Conservation (phyloP, 2,113 vertebrate genomes). For the Hassar affinis region DNA sequence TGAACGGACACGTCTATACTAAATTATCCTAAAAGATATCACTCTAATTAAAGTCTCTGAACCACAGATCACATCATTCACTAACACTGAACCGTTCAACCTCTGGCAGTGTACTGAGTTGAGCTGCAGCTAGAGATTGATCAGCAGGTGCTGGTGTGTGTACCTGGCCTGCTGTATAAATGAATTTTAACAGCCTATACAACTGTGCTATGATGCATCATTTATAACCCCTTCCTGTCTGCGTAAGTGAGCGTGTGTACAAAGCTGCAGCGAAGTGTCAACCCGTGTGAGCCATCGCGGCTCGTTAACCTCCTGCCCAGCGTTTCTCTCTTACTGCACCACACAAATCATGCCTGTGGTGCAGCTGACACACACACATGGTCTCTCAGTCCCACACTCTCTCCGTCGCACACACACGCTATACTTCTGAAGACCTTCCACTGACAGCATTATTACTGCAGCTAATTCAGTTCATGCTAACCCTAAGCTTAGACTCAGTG, state of each 20-base stretch:
- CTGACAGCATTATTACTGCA: too few species aligned
- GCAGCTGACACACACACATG: slow-evolving; percentile 7
- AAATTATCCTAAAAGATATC: neutral
- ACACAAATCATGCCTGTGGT: slow-evolving; percentile 1
- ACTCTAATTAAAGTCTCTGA: neutral
- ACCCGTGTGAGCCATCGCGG: neutral
- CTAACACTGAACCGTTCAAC: neutral
- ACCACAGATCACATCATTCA: neutral
- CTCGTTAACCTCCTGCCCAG: slow-evolving; percentile 9
- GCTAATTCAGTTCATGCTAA: too few species aligned
- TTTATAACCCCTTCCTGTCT: slow-evolving; percentile 9
- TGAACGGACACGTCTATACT: neutral
- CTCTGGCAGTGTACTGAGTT: neutral
- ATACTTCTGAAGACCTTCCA: too few species aligned
- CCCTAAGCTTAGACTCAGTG: too few species aligned
- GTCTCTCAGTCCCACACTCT: neutral
- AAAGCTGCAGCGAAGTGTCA: neutral
- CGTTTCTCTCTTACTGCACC: neutral
- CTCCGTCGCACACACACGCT: neutral
- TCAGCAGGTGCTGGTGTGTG: neutral
- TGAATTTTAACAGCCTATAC: neutral
- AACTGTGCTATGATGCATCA: neutral
- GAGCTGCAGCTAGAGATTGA: neutral
- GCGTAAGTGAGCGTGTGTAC: neutral
- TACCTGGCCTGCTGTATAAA: slow-evolving; percentile 4